Evolutionary conservation across 2,797 vertebrate species (phyloP).

Genomic region (Amblyopsis hoosieri): DNA sequence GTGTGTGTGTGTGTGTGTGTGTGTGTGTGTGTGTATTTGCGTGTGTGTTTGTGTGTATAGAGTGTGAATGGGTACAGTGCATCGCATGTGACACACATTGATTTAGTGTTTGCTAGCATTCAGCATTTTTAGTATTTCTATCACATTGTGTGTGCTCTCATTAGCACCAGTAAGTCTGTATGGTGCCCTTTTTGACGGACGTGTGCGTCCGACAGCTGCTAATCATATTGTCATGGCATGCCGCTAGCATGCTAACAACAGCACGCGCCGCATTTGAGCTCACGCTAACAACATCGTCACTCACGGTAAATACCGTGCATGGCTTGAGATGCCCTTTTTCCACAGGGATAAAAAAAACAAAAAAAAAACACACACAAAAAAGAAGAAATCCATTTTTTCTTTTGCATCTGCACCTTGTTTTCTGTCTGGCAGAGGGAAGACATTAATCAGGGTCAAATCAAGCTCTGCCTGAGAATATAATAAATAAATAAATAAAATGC

Average conservation of each 20-base stretch:
- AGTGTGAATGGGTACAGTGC: not conserved
- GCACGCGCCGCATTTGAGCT: slow-evolving; percentile 45
- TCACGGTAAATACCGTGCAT: slow-evolving; percentile 54
- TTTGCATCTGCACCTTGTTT: slow-evolving; percentile 45
- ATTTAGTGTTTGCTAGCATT: slow-evolving; percentile 4
- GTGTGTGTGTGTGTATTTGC: no score
- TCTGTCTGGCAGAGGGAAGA: slow-evolving; percentile 27
- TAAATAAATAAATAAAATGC: slow-evolving; percentile 2
- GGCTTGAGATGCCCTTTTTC: slow-evolving; percentile 43
- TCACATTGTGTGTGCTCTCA: slow-evolving; percentile 30
- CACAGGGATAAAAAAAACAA: slow-evolving; percentile 24
- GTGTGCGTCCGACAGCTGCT: slow-evolving; percentile 49
- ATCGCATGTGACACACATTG: slow-evolving; percentile 9
- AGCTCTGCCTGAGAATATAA: slow-evolving; percentile 17
- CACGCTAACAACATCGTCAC: slow-evolving; percentile 61
- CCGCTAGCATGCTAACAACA: slow-evolving; percentile 62
- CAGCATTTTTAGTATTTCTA: slow-evolving; percentile 9
- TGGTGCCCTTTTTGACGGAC: slow-evolving; percentile 48
- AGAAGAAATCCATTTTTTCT: slow-evolving; percentile 52
- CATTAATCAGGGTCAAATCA: slow-evolving; percentile 63
- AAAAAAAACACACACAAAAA: slow-evolving; percentile 18
- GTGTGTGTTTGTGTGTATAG: no score
- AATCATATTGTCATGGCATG: slow-evolving; percentile 62
- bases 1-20: no score
- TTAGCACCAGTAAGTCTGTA: slow-evolving; percentile 47